Conservation (phyloP, 2,797 vertebrate genomes). For the Neoniphon sammara region DNA sequence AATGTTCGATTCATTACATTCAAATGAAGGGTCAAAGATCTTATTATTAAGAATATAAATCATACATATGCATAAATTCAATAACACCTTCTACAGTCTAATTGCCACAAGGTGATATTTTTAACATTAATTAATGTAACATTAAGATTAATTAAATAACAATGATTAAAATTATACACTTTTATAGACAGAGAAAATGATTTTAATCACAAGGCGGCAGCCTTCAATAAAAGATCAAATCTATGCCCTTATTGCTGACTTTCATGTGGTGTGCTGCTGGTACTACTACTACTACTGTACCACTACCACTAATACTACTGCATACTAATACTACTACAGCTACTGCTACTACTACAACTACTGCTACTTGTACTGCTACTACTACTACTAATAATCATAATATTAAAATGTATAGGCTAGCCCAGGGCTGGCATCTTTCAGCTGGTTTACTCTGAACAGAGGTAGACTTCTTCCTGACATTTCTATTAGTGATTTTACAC, state of each 20-base stretch:
- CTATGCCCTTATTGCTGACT: not conserved
- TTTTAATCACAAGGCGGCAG: not conserved
- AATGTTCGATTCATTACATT: constrained; percentile 54
- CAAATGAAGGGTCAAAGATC: constrained; percentile 40
- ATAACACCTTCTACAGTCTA: constrained; percentile 8
- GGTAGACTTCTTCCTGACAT: not conserved
- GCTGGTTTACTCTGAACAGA: not conserved
- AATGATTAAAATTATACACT: constrained; percentile 20
- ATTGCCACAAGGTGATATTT: constrained; percentile 1
- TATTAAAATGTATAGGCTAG: too few species aligned
- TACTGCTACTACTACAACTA: too few species aligned
- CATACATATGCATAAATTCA: constrained; percentile 10
- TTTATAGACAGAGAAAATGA: not conserved
- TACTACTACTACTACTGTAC: too few species aligned
- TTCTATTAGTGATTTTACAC: not conserved
- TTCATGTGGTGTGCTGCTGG: not conserved
- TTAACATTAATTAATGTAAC: too few species aligned
- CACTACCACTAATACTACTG: too few species aligned
- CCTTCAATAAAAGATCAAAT: not conserved
- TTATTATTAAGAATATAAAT: constrained; percentile 55
- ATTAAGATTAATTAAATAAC: too few species aligned
- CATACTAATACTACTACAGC: too few species aligned
- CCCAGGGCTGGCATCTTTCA: too few species aligned
- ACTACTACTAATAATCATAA: too few species aligned
- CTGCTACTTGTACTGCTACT: too few species aligned